Base-by-base conservation (phyloP, 2,888 invertebrate species). In the Drosophila setosimentum region DNA sequence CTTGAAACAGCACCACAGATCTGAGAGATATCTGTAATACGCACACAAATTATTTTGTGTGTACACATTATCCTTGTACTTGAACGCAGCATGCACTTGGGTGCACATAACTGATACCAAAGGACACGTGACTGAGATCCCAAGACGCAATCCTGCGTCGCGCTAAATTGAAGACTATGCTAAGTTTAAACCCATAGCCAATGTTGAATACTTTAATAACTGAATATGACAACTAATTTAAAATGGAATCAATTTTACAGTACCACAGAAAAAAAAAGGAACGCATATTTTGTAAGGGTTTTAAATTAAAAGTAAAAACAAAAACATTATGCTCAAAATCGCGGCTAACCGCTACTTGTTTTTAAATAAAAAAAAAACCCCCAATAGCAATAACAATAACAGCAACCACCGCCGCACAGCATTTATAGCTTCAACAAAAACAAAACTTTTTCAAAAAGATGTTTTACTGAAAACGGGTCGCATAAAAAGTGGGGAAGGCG, bases 51-150 rank as follows among this genome's bases (percentile, higher is more conserved):
- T 68, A 63, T 54, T 49, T 53, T 76, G 63, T 74, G 83, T 76
- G 82, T 78, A 73, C 45, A 68, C 72, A 79, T 83, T 89, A 87
- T 87, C 89, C 85, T 89, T 86, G 85, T 81, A 81, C 89, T 86
- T 89, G 85, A 84, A 89, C 76, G 70, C 79, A 76, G 71, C 75
- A 58, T 83, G 77, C 78, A 77, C 75, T 81, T 16, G 71, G 81
- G 82, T 89, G 79, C 77, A 86, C 78, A 73, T 83, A 83, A 89
- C 83, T 87, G 79, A 81, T 81, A 65, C 55, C 79, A 76, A 72
- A 72, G 84, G 73, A 87, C 87, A 73, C 33, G 53, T 42, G 69
- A 48, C 65, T 40, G 21, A 67, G 21, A 49, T 11, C 21, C 49
- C 55, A 45, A 54, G 59, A 63, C 40, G 21, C 59, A 60, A 62